Conservation (phyloP, 2,888 invertebrate genomes). For the Phortica okadai region DNA sequence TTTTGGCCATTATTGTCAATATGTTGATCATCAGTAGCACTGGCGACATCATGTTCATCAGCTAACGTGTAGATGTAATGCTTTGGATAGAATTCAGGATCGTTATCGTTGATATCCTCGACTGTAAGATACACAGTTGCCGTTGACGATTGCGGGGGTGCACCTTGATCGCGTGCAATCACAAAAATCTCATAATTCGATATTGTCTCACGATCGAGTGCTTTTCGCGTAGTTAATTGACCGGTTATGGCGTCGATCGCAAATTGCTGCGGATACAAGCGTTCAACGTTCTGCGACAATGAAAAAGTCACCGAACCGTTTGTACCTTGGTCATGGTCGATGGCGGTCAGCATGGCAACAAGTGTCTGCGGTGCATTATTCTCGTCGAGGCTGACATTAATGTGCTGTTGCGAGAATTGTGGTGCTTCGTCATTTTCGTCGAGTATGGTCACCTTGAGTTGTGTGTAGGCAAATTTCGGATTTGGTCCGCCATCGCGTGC, state of each 20-base stretch:
- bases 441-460: constrained; percentile 91
- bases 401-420: constrained; percentile 84
- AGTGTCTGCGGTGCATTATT: constrained; percentile 87
- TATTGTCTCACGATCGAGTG: constrained; percentile 89
- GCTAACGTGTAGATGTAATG: constrained; percentile 88
- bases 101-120: constrained; percentile 94
- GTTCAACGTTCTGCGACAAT: constrained; percentile 85
- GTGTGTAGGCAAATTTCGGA: constrained; percentile 93
- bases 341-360: constrained; percentile 89
- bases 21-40: not conserved
- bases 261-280: constrained; percentile 90
- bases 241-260: constrained; percentile 90
- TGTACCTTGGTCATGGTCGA: constrained; percentile 94
- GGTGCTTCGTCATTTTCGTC: constrained; percentile 98
- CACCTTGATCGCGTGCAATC: constrained; percentile 93
- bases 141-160: constrained; percentile 92
- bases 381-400: constrained; percentile 88
- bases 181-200: constrained; percentile 88
- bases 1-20: constrained; percentile 16
- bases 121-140: constrained; percentile 89
- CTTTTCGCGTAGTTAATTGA: constrained; percentile 85
- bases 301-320: constrained; percentile 93
- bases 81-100: constrained; percentile 93
- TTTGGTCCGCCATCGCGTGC: constrained; percentile 96
- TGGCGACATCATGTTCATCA: constrained; percentile 77